These are phyloP conservation scores for Omphaloscelis lunosa DNA, from an alignment of 2,888 invertebrate species.

Conservation along the genomic window DNA sequence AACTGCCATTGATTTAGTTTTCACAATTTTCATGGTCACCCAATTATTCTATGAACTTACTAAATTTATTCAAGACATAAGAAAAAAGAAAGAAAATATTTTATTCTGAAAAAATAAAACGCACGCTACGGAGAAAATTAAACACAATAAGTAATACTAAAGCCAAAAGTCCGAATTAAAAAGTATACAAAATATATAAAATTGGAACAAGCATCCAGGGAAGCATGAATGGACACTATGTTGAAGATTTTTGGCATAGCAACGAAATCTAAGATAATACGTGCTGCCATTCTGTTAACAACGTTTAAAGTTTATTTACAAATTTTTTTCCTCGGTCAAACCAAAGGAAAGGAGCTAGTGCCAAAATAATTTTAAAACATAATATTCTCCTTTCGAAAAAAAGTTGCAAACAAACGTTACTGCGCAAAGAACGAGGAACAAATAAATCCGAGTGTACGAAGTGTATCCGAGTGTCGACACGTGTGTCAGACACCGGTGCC, in stretches of 20 bases:
- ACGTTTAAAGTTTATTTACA: neutral
- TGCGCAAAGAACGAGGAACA: conserved; percentile 56
- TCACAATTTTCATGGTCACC: neutral
- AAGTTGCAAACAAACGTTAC: conserved; percentile 63
- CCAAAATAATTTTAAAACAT: conserved; percentile 40
- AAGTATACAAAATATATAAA: too few species aligned
- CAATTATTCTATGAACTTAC: neutral
- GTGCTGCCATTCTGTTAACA: neutral
- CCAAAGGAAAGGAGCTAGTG: neutral
- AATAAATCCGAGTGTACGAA: conserved; percentile 69
- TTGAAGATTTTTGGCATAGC: neutral
- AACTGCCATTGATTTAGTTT: neutral
- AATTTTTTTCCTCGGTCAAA: neutral
- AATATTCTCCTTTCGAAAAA: conserved; percentile 30
- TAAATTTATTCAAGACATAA: too few species aligned
- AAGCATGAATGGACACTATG: neutral
- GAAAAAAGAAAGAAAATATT: too few species aligned
- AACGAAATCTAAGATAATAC: neutral
- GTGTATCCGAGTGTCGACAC: conserved; percentile 70
- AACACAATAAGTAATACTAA: too few species aligned
- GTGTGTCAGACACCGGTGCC: conserved; percentile 66
- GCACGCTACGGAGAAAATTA: too few species aligned
- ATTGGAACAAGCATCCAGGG: too few species aligned
- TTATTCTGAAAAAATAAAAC: too few species aligned
- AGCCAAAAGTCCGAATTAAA: too few species aligned